Evolutionary conservation across 1,140 invertebrate genomes (phyloP).

Genomic region (Cydia pomonella): DNA sequence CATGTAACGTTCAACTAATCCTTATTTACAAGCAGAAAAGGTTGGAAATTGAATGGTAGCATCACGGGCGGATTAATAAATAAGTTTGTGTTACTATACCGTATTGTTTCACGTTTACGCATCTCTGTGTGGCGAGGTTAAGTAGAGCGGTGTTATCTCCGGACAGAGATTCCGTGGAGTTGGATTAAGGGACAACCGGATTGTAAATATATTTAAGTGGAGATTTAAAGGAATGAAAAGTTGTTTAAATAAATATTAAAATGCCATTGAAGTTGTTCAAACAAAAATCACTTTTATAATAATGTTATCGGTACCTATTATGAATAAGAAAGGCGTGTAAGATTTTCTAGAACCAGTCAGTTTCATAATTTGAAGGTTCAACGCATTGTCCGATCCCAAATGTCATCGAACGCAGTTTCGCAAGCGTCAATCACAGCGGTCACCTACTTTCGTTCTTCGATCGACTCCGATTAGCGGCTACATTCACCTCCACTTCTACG

Average conservation of each 20-base stretch:
- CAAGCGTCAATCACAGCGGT: slow-evolving; percentile 78
- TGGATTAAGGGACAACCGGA: slow-evolving; percentile 57
- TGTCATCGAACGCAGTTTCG: slow-evolving; percentile 78
- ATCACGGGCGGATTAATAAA: slow-evolving; percentile 28
- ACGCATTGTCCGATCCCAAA: slow-evolving; percentile 71
- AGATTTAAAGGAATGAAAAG: background rate
- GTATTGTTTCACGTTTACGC: slow-evolving; percentile 80
- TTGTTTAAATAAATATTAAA: background rate
- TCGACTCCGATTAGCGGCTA: slow-evolving; percentile 77
- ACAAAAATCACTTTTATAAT: background rate
- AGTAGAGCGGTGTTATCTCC: slow-evolving; percentile 79
- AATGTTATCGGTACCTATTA: background rate
- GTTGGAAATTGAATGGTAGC: slow-evolving; percentile 40
- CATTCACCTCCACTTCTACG: slow-evolving; percentile 79
- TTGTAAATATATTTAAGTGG: slow-evolving; percentile 9
- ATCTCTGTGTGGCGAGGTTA: slow-evolving; percentile 77
- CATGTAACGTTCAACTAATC: slow-evolving; percentile 5
- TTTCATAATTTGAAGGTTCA: slow-evolving; percentile 68
- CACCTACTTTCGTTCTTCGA: slow-evolving; percentile 76
- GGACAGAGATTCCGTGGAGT: slow-evolving; percentile 76
- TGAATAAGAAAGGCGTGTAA: background rate
- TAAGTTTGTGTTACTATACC: slow-evolving; percentile 71
- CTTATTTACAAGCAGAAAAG: slow-evolving; percentile 34
- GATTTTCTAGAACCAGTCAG: background rate
- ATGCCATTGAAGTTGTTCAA: background rate